Base-by-base conservation (phyloP, 1,140 invertebrate species). In the Nasonia longicornis region DNA sequence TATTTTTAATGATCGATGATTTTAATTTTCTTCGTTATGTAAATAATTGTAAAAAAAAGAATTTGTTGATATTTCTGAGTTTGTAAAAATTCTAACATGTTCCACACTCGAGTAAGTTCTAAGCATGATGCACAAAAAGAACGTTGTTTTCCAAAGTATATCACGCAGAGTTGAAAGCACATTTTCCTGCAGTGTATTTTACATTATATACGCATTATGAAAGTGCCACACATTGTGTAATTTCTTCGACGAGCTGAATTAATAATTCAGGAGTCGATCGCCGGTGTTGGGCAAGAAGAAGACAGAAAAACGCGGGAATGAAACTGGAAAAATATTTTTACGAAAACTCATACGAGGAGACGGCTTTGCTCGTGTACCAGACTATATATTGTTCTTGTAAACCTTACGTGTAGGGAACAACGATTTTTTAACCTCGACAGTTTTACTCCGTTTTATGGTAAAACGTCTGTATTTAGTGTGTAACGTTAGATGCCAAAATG, bases 401-500 rank as follows among this genome's bases (percentile, higher is more conserved):
- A 48, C 11, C 45, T n/a, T 11, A 75, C 48, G 11, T 26, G 66
- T 7, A 14, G 11, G n/a, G 14, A 69, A 48, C 29, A 48, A 67
- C 26, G 45, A 77, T 67, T 48, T 29, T n/a, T 29, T 48, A 20
- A 77, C 8, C 64, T 74, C 31, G 42, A n/a, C 42, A 69, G n/a
- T 77, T 48, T 48, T 48, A 77, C 22, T 48, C 35, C 2, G 16
- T 67, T 26, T 42, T 29, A 69, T 29, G 63, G 16, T 77, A 38
- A 20, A 66, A 48, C 48, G 16, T 48, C 10, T 10, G 31, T 35
- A 20, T 71, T 26, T 73, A 79, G 58, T 20, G 11, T 42, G 69
- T 73, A 73, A 73, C 42, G 11, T 66, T 79, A 79, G 78, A 79
- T 79, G 78, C 78, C 78, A 74, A 80, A 72, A 48, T 20, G 16